phyloP scores from a whole-genome alignment of 2,888 invertebrate genomes.

The Lithosia quadra region DNA sequence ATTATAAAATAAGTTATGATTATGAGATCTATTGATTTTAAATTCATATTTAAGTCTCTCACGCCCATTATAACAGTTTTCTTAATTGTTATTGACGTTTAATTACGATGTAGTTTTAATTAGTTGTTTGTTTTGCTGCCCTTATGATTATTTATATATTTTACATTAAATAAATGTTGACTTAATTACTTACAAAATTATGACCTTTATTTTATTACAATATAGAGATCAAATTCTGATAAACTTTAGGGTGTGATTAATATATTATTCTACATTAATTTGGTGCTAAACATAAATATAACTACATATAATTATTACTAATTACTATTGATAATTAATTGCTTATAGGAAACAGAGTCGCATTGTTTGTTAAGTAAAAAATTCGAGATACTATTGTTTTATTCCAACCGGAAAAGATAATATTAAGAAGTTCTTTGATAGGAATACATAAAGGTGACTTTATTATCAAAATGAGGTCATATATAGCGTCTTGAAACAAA shows the following conservation, averaged over 20 bases:
- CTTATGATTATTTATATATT: background rate
- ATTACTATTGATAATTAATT: constrained; percentile 35
- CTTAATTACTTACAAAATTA: no score
- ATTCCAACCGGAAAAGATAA: constrained; percentile 11
- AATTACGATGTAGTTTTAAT: background rate
- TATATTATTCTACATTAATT: background rate
- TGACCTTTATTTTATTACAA: background rate
- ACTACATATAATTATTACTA: constrained; percentile 24
- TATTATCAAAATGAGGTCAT: background rate
- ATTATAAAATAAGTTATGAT: background rate
- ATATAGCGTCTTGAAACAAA: background rate
- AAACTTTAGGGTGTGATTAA: constrained; percentile 13
- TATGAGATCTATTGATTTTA: background rate
- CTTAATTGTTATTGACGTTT: background rate
- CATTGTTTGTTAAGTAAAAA: constrained; percentile 5
- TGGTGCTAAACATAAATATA: constrained; percentile 18
- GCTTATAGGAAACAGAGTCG: constrained; percentile 32
- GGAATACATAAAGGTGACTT: background rate
- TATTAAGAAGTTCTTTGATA: constrained; percentile 6
- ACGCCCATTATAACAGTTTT: constrained; percentile 3
- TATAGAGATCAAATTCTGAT: constrained; percentile 9
- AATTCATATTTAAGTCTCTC: background rate
- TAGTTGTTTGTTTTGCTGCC: constrained; percentile 7
- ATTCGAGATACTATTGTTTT: constrained; percentile 5
- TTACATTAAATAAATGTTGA: background rate